Evolutionary conservation across 2,113 vertebrate genomes (phyloP).

Genomic region (Scophthalmus maximus): DNA sequence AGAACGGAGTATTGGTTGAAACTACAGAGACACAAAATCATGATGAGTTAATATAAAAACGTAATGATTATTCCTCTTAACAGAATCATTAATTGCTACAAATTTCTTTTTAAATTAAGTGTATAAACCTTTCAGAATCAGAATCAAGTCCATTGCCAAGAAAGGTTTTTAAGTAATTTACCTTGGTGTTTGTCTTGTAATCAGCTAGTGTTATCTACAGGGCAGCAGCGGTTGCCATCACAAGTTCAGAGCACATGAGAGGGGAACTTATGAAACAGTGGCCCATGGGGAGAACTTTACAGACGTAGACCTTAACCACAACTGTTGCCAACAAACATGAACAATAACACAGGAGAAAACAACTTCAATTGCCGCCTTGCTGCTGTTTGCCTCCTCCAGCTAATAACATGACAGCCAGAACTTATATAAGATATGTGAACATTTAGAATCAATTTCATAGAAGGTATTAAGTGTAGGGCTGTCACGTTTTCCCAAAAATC

Average conservation of each 20-base stretch:
- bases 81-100: background rate
- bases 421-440: no score
- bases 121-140: background rate
- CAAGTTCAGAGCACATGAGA: constrained; percentile 61
- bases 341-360: constrained; percentile 4
- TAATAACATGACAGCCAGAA: no score
- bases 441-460: no score
- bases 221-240: constrained; percentile 32
- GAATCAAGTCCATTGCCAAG: background rate
- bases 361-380: background rate
- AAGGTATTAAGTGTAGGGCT: no score
- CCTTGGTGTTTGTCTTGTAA: no score
- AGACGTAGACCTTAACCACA: constrained; percentile 1
- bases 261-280: constrained; percentile 31
- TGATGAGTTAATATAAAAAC: background rate
- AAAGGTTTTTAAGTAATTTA: no score
- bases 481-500: no score
- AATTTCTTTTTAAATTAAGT: background rate
- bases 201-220: constrained; percentile 17
- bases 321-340: constrained; percentile 26
- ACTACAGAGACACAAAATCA: background rate
- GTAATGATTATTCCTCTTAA: background rate
- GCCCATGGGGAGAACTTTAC: constrained; percentile 15
- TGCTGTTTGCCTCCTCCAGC: background rate
- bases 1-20: background rate